A percentile compares a stretch with the other conserved stretches of the same genome.
Conservation (phyloP, 2,113 vertebrate species). For the Holacanthus passer region DNA sequence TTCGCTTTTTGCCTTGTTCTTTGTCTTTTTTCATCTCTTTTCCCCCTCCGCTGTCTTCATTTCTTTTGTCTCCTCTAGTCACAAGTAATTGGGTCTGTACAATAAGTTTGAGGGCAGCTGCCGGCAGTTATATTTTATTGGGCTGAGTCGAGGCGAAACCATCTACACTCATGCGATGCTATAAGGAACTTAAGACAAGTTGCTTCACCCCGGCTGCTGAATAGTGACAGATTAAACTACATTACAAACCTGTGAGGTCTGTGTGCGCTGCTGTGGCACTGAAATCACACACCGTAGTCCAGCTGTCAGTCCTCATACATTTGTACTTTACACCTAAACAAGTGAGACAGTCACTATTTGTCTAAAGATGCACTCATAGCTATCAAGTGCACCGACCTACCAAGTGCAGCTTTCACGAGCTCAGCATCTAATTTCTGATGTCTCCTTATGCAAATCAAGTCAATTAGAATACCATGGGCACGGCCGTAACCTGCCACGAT, state of each 20-base stretch:
- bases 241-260: conserved; percentile 16
- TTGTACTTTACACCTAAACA: not conserved
- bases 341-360: not conserved
- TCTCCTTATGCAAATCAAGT: conserved; percentile 45
- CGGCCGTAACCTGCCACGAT: conserved; percentile 14
- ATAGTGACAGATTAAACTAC: conserved; percentile 40
- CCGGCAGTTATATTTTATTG: conserved; percentile 47
- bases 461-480: conserved; percentile 20
- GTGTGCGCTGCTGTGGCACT: not conserved
- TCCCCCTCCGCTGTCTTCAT: conserved; percentile 9
- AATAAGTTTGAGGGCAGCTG: conserved; percentile 31
- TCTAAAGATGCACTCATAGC: not conserved
- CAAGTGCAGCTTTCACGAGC: conserved; percentile 4
- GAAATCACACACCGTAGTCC: not conserved
- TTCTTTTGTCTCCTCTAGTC: conserved; percentile 32
- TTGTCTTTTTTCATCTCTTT: conserved; percentile 19
- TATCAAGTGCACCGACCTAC: not conserved
- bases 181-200: conserved; percentile 16
- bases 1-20: conserved; percentile 18
- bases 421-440: conserved; percentile 29
- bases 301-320: conserved; percentile 11
- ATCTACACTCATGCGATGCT: conserved; percentile 14
- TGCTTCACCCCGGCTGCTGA: not conserved
- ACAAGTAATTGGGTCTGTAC: conserved; percentile 44
- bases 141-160: conserved; percentile 22